Base-by-base conservation (phyloP, 64 coral and sea anemone genomes). In the Porites lutea region DNA sequence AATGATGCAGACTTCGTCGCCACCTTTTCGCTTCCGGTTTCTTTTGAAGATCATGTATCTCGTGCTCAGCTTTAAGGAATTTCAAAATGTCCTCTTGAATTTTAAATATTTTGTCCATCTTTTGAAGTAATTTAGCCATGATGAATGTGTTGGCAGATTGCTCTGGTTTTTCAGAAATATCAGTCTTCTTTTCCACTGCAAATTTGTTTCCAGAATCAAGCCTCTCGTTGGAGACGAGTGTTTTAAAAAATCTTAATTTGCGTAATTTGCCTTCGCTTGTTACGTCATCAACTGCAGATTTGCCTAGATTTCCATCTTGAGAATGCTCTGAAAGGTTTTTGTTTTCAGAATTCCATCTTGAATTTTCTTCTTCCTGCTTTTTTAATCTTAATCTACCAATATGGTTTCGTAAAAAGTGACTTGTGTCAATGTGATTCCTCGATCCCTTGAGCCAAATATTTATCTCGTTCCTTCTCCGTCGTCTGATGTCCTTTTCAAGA, bases 391-490 rank as follows among this genome's bases (percentile, higher is more conserved):
- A 37, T 37, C 27, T 37, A 37, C 27, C 16, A 7, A 84, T 22
- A 11, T 65, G 81, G 52, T 84, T 84, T 63, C 81, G 44, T 51
- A 93, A 58, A 23, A 97, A 89, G 7, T 77, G 88, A 52, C 95
- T 97, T 4, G 95, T 93, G 52, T 97, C 90, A 49, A 97, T 97
- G 11, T 74, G 93, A 45, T 97, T 97, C 59, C 92, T 59, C 60
- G 95, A 97, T 6, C 95, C 95, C 58, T 97, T 93, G 8, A 97
- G 77, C 73, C 92, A 97, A 48, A 97, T 97, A 49, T 97, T 97
- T 6, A 97, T 97, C 44, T 97, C 92, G 68, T 94, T 97, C 59
- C 95, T 72, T 73, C 92, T 86, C 23, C 92, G 72, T 45, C 85
- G 49, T 7, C 76, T 72, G 52, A 91, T 83, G 59, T 91, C 89